Percentiles rank a stretch among this genome's conserved stretches.
phyloP scores from a whole-genome alignment of 1,140 invertebrate species.

The Orius insidiosus region DNA sequence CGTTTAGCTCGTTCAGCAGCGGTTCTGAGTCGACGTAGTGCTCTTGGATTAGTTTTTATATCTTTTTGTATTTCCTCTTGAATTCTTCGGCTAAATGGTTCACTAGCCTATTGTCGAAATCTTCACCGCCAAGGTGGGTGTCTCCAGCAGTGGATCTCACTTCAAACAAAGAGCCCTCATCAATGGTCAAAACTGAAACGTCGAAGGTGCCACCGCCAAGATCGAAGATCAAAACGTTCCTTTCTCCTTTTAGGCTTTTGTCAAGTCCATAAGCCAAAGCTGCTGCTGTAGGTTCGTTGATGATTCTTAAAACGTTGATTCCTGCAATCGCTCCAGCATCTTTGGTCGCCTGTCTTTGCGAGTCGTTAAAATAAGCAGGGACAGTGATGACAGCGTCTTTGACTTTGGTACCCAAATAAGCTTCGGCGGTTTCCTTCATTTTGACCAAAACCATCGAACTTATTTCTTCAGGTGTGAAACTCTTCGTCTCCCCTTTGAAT shows the following conservation, averaged over 20 bases:
- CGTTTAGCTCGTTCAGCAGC: conserved; percentile 42
- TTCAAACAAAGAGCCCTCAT: conserved; percentile 65
- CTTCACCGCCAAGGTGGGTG: conserved; percentile 56
- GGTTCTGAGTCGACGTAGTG: conserved; percentile 41
- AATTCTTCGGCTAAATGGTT: conserved; percentile 45
- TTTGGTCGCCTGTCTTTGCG: conserved; percentile 45
- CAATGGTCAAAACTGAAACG: conserved; percentile 74
- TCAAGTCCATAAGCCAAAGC: conserved; percentile 64
- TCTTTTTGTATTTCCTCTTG: conserved; percentile 33
- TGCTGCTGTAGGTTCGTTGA: conserved; percentile 58
- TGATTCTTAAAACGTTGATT: conserved; percentile 64
- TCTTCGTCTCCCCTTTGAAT: conserved; percentile 56
- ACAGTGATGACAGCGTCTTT: conserved; percentile 36
- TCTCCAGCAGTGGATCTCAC: conserved; percentile 63
- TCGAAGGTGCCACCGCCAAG: conserved; percentile 64
- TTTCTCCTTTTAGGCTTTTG: conserved; percentile 52
- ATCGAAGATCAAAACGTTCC: conserved; percentile 56
- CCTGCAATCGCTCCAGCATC: conserved; percentile 58
- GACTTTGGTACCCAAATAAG: conserved; percentile 28
- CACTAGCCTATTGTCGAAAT: conserved; percentile 68
- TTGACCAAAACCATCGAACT: conserved; percentile 56
- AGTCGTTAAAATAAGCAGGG: conserved; percentile 55
- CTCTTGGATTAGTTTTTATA: conserved; percentile 28
- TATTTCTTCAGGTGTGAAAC: conserved; percentile 69
- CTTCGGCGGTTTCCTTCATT: conserved; percentile 39